phyloP scores from a whole-genome alignment of 2,888 invertebrate genomes.

The Lissonota sp. region DNA sequence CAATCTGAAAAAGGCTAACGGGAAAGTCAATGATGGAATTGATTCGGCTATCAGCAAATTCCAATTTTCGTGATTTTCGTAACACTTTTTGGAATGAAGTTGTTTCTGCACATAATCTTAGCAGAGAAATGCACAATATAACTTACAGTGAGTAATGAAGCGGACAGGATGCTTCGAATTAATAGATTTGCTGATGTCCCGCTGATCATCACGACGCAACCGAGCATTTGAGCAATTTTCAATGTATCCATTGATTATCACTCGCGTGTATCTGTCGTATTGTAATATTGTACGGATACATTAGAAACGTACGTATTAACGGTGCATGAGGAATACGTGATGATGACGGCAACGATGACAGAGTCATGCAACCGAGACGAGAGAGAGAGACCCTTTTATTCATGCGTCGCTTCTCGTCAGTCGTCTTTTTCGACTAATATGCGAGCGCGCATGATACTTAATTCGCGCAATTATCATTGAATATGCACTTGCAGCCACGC shows the following conservation, averaged over 20 bases:
- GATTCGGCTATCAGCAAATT: too few species aligned
- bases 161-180: slow-evolving; percentile 41
- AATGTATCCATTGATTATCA: slow-evolving; percentile 16
- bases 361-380: slow-evolving; percentile 31
- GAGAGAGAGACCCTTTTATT: slow-evolving; percentile 39
- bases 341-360: neutral
- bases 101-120: too few species aligned
- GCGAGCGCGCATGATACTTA: slow-evolving; percentile 13
- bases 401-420: slow-evolving; percentile 4
- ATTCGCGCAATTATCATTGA: slow-evolving; percentile 41
- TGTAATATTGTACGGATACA: slow-evolving; percentile 14
- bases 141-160: neutral
- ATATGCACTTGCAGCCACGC: slow-evolving; percentile 28
- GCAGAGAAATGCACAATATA: too few species aligned
- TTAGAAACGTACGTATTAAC: neutral
- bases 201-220: slow-evolving; percentile 18
- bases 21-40: too few species aligned
- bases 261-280: slow-evolving; percentile 4
- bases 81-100: too few species aligned
- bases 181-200: slow-evolving; percentile 32
- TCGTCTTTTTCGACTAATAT: neutral
- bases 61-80: too few species aligned
- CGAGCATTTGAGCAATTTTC: slow-evolving; percentile 3
- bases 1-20: too few species aligned
- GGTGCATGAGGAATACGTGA: neutral